phyloP scores from a whole-genome alignment of 2,888 invertebrate species.

The Sminthurides aquaticus region DNA sequence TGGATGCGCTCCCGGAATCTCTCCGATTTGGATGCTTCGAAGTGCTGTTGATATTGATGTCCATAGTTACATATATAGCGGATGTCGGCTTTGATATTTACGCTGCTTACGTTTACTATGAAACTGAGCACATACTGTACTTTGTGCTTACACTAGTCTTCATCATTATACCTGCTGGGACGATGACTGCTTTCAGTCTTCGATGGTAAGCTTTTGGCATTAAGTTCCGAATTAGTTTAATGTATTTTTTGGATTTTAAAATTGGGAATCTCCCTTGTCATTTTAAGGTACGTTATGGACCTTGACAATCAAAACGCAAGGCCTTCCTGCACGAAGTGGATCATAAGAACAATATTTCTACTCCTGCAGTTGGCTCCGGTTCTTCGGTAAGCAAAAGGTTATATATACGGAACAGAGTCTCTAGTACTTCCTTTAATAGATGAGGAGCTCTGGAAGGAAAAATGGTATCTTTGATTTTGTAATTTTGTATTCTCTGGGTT shows the following conservation, averaged over 20 bases:
- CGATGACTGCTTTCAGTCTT: slow-evolving; percentile 43
- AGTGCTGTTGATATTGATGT: slow-evolving; percentile 37
- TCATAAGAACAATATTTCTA: slow-evolving; percentile 40
- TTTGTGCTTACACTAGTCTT: slow-evolving; percentile 42
- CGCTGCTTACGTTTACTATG: slow-evolving; percentile 40
- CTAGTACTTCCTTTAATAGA: too few relatives aligned
- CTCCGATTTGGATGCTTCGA: slow-evolving; percentile 40
- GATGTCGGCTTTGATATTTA: slow-evolving; percentile 42
- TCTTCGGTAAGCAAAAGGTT: slow-evolving; percentile 29
- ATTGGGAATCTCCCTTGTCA: too few relatives aligned
- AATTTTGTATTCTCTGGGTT: neutral
- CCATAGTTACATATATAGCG: slow-evolving; percentile 35
- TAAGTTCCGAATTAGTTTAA: neutral
- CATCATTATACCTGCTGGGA: slow-evolving; percentile 42
- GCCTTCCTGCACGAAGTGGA: slow-evolving; percentile 41
- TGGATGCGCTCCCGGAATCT: slow-evolving; percentile 37
- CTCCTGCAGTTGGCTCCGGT: slow-evolving; percentile 41
- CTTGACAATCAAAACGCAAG: slow-evolving; percentile 42
- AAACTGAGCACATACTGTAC: slow-evolving; percentile 29
- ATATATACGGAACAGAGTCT: neutral
- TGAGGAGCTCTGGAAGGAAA: too few relatives aligned
- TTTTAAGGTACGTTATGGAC: slow-evolving; percentile 41
- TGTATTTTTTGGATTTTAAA: neutral
- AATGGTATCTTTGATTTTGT: too few relatives aligned
- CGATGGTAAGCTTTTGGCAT: slow-evolving; percentile 37